Base-by-base conservation (phyloP, 2,888 invertebrate species). In the Crocallis elinguaria region DNA sequence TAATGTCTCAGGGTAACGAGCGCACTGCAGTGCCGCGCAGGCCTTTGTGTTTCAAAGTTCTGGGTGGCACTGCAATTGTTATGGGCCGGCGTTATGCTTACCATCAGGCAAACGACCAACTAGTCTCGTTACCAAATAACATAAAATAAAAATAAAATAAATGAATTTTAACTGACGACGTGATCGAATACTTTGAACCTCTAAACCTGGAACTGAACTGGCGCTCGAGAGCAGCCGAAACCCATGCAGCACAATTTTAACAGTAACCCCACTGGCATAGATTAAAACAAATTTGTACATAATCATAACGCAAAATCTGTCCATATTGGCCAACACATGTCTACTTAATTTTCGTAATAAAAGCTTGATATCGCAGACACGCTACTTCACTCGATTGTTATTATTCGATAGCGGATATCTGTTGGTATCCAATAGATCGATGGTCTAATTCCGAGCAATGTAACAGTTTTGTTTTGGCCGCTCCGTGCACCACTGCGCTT, bases 381-480 rank as follows among this genome's bases (percentile, higher is more conserved):
- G 51, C 46, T 57, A 55, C 55, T 57, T 35, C 29, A 57, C 49
- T 50, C 43, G 55, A 59, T 58, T 61, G 61, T 58, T 59, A 58
- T 50, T 56, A 50, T 43, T 62, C 57, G 62, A 67, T 67, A 65
- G 56, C 59, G 51, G 70, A 65, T 69, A 77, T 74, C 62, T 68
- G 65, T 29, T 29, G 69, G 63, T 68, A 64, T 70, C 69, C 63
- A 60, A 69, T 66, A 69, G 70, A 79, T 79, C 67, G 75, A 75
- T 73, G 69, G 64, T 62, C 64, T 81, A 73, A 79, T 79, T 68
- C 67, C 61, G 54, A 27, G 3, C 19, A 19, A 12, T 19, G 7
- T 76, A 23, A 16, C 29, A 21, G 29, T 12, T 46, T 30, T 42
- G 13, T 42, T 52, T 37, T 46, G 12, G 39, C 73, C 13, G 32